Base-by-base conservation (phyloP, 2,888 invertebrate species). In the Heliconius aoede region DNA sequence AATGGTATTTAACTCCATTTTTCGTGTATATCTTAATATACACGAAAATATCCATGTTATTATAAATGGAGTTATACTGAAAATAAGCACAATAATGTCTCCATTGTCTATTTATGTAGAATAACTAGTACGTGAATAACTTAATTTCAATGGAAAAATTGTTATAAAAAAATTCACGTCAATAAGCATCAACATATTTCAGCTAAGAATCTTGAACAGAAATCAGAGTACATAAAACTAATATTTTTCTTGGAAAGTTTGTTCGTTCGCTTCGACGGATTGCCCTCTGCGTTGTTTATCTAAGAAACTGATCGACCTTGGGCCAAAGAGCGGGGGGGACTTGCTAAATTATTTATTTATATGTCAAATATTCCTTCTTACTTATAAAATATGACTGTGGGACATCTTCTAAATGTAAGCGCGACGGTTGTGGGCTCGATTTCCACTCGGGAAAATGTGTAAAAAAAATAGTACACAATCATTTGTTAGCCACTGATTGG, bases 221-320 rank as follows among this genome's bases (percentile, higher is more conserved):
- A 78, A 76, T 77, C 76, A 76, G 74, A 78, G 71, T 75, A 75
- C 76, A 78, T 78, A 82, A 79, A 81, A 81, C 80, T 80, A 82
- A 84, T 80, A 82, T 82, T 82, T 82, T 82, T 77, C 72, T 81
- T 78, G 36, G 73, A 32, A 80, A 82, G 81, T 82, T 82, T 80
- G 78, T 76, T 62, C 72, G 68, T 74, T 69, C 72, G 76, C 62
- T 62, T 75, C 72, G 60, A 61, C 60, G 74, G 78, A 78, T 74
- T 72, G 81, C 76, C 79, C 78, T 76, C 75, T 24, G 46, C 24
- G 67, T 67, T 83, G 81, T 83, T 83, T 83, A 80, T 81, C 78
- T 81, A 81, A 68, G 76, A 72, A 81, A 81, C 81, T 80, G 78
- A 79, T 82, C 79, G 78, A 77, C 69, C 76, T 77, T 72, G 64